Conservation (phyloP, 2,113 vertebrate species). For the Glaucomys volans region DNA sequence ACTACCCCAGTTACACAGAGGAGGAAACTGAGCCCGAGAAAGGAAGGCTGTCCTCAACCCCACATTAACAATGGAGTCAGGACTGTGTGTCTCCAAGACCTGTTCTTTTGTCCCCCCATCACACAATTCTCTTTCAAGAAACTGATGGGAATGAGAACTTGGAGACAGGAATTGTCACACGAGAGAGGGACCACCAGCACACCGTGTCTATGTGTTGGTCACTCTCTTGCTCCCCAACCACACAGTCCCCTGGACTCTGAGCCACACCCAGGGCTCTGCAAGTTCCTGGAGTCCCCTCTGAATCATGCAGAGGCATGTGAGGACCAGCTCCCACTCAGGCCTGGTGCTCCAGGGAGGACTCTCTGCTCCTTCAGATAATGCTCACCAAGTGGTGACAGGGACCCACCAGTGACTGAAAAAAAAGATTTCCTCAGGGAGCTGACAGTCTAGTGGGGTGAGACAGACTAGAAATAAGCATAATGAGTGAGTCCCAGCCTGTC, state of each 20-base stretch:
- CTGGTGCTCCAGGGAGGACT: background rate
- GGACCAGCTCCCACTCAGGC: background rate
- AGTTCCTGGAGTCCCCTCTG: background rate
- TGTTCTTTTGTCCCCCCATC: background rate
- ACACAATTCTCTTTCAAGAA: background rate
- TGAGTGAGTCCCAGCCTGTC: no score
- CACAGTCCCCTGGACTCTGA: background rate
- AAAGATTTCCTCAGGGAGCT: background rate
- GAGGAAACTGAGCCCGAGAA: background rate
- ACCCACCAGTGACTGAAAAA: background rate
- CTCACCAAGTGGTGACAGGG: background rate
- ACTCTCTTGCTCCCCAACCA: background rate
- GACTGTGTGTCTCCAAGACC: background rate
- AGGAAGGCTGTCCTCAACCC: background rate
- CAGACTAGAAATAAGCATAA: background rate
- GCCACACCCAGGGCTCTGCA: background rate
- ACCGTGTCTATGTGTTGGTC: background rate
- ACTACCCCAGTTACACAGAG: background rate
- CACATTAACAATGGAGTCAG: background rate
- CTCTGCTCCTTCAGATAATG: background rate
- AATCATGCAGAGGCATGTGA: background rate
- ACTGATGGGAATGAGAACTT: background rate
- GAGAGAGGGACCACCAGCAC: background rate
- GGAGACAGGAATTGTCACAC: background rate
- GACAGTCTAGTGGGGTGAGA: no score